A percentile compares a stretch with the other conserved stretches of the same genome.
Evolutionary conservation across 2,113 vertebrate species (phyloP).

Genomic region (Carettochelys insculpta): DNA sequence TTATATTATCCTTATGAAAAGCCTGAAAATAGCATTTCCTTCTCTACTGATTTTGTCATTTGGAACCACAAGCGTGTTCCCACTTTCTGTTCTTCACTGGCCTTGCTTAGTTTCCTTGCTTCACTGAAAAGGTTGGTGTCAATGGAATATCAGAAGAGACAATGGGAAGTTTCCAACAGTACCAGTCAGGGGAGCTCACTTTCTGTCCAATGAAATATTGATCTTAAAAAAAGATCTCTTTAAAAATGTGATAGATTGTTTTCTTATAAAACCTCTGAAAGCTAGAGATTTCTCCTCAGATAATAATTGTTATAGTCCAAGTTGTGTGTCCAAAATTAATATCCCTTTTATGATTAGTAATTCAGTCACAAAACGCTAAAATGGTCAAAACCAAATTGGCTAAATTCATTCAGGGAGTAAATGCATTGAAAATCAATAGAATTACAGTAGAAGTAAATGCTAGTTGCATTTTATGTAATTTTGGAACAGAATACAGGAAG

Average conservation of each 20-base stretch:
- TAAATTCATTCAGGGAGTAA: background rate
- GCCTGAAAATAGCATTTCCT: background rate
- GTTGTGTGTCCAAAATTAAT: background rate
- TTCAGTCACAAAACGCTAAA: background rate
- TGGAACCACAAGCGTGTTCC: background rate
- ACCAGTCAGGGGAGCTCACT: background rate
- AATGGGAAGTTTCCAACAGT: background rate
- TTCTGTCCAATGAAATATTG: background rate
- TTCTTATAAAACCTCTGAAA: background rate
- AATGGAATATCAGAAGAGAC: background rate
- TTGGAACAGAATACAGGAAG: conserved; percentile 31
- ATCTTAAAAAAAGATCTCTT: background rate
- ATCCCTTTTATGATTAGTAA: background rate
- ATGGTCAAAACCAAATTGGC: background rate
- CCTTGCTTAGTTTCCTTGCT: conserved; percentile 7
- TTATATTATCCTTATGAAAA: background rate
- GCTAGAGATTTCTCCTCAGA: background rate
- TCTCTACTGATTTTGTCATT: background rate
- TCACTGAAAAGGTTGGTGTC: background rate
- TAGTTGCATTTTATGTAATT: conserved; percentile 24
- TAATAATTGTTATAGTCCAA: background rate
- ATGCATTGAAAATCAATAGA: background rate
- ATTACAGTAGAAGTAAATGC: background rate
- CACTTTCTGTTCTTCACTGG: background rate
- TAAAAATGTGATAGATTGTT: background rate